Conservation (phyloP, 1,140 invertebrate genomes). For the Halesus radiatus region DNA sequence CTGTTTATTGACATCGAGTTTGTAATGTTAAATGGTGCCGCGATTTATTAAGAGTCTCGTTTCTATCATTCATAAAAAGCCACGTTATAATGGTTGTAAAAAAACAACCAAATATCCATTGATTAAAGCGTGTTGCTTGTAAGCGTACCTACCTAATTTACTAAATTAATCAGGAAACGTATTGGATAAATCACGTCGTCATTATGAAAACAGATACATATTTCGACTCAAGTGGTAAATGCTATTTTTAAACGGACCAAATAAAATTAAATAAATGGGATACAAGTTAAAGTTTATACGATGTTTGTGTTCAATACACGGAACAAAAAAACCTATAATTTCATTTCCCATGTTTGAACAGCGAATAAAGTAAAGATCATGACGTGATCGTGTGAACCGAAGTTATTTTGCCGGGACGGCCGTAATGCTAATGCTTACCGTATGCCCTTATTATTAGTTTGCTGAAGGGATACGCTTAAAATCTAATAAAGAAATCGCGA, state of each 20-base stretch:
- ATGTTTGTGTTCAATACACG: no score
- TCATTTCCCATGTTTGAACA: no score
- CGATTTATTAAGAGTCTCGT: conserved; percentile 13
- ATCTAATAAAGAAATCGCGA: conserved; percentile 52
- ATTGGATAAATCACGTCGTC: no score
- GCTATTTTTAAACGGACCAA: no score
- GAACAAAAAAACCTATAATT: no score
- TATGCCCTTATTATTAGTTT: conserved; percentile 30
- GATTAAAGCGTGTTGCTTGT: background rate
- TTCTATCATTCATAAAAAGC: conserved; percentile 38
- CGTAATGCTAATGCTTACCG: background rate
- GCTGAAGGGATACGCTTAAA: conserved; percentile 28
- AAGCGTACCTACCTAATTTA: background rate
- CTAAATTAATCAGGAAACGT: background rate
- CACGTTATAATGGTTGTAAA: background rate
- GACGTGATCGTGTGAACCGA: no score
- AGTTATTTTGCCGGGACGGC: background rate
- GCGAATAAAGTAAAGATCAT: no score
- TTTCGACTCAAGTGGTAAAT: no score
- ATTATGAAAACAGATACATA: no score
- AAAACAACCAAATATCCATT: conserved; percentile 4
- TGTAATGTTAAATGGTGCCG: conserved; percentile 12
- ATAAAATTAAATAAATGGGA: no score
- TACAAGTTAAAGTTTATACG: no score
- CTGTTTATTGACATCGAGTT: background rate